Evolutionary conservation across 1,140 invertebrate genomes (phyloP), one percentile per base, ranked within the genome.

Genomic region (Orchestia grillus): DNA sequence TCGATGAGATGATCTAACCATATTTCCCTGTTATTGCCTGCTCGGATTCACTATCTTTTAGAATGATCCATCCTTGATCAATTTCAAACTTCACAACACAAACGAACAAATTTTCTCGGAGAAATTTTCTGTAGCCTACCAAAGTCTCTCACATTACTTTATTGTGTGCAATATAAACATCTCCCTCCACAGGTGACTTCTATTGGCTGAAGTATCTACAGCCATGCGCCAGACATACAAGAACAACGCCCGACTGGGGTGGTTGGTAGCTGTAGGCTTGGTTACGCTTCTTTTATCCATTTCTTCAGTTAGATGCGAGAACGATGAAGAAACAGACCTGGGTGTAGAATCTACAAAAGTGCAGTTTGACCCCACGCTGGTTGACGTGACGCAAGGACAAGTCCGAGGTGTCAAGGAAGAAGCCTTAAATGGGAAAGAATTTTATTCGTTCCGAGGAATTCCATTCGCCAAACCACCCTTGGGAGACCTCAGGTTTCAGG

Each of bases 391-490:
- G 15, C 96, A 96, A 44, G 96, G 96, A 42, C 40, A 45, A 40
- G 44, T 96, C n/a, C 45, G 43, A 1, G 94, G 96, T 42, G 77
- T 47, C 53, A 96, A 40, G 47, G 94, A 77, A 42, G 44, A n/a
- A 19, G 95, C 97, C 53, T 96, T 96, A 19, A 96, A 97, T 57
- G 97, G 97, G 19, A 97, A 97, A 92, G 97, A 96, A 0, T 98
- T 97, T 97, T 98, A 98, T 97, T 98, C 98, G 57, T 98, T 98
- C 97, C 97, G 98, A 77, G 98, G 98, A 8, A 98, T 98, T 96
- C 98, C 98, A 0, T 98, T 98, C 96, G 98, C 98, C 0, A 97
- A 98, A 96, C 98, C 98, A 11, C 98, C 98, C 44, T 96, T 98
- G 42, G 98, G 98, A 41, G 97, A 97, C 0, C 97, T 98, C 6